These are phyloP conservation scores for Lithosia quadra DNA, from an alignment of 2,888 invertebrate species.

Conservation along the genomic window DNA sequence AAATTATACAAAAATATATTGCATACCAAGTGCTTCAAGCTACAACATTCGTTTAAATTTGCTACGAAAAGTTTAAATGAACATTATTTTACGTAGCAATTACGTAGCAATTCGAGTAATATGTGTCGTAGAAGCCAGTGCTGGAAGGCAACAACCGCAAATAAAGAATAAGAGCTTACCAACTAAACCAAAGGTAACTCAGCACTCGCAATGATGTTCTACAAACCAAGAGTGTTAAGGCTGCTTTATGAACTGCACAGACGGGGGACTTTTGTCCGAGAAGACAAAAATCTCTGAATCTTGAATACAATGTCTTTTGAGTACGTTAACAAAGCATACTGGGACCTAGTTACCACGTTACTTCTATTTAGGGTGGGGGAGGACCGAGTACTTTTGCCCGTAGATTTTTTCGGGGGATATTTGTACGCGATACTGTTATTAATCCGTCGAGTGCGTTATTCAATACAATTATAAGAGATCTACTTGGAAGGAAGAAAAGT, in stretches of 20 bases:
- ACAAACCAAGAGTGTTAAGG: not conserved
- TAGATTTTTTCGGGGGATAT: not conserved
- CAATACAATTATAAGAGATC: not conserved
- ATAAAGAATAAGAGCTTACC: conserved; percentile 1
- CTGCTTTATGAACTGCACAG: not conserved
- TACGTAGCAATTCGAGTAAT: not conserved
- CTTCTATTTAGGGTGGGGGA: too few relatives aligned
- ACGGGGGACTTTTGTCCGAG: not conserved
- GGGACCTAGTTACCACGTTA: not conserved
- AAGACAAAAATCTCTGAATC: not conserved
- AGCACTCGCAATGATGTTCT: not conserved
- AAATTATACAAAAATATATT: not conserved
- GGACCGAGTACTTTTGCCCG: too few relatives aligned
- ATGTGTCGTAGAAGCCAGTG: not conserved
- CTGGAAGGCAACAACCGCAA: not conserved
- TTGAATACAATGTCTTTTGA: not conserved
- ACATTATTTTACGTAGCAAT: conserved; percentile 29
- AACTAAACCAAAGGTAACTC: conserved; percentile 5
- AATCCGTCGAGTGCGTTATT: not conserved
- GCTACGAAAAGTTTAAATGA: conserved; percentile 24
- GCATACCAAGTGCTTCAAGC: conserved; percentile 15
- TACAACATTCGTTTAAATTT: conserved; percentile 34
- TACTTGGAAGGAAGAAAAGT: not conserved
- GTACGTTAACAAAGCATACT: not conserved
- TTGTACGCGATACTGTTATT: too few relatives aligned